These are phyloP conservation scores for Lepisosteus oculatus DNA, from an alignment of 2,113 vertebrate genomes.

Conservation along the genomic window DNA sequence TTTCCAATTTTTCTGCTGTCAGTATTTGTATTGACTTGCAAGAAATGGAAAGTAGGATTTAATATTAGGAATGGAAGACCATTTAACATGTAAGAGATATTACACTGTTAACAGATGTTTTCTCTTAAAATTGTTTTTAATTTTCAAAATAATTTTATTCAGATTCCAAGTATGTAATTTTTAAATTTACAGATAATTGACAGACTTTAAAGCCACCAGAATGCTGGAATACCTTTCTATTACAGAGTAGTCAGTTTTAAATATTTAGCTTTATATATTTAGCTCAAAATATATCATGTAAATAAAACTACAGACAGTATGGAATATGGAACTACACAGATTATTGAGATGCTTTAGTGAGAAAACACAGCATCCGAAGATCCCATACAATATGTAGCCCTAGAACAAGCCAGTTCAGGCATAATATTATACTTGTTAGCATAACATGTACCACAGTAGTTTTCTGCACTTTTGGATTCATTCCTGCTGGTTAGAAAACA, in stretches of 20 bases:
- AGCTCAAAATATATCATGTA: too few species aligned
- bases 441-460: constrained; percentile 12
- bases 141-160: not conserved
- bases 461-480: not conserved
- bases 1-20: too few species aligned
- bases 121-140: not conserved
- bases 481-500: not conserved
- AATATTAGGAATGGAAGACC: constrained; percentile 29
- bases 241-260: not conserved
- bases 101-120: not conserved
- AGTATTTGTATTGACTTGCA: constrained; percentile 17
- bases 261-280: not conserved
- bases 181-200: too few species aligned
- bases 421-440: constrained; percentile 4
- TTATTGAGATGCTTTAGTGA: not conserved
- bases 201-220: too few species aligned
- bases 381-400: not conserved
- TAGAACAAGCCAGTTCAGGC: constrained; percentile 4
- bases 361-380: constrained; percentile 4
- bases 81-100: constrained; percentile 25
- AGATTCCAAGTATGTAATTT: not conserved
- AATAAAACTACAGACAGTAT: not conserved
- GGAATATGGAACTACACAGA: constrained; percentile 26
- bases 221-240: not conserved
- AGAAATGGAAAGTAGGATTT: constrained; percentile 26